Evolutionary conservation across 2,113 vertebrate species (phyloP).

Genomic region (Daubentonia madagascariensis): DNA sequence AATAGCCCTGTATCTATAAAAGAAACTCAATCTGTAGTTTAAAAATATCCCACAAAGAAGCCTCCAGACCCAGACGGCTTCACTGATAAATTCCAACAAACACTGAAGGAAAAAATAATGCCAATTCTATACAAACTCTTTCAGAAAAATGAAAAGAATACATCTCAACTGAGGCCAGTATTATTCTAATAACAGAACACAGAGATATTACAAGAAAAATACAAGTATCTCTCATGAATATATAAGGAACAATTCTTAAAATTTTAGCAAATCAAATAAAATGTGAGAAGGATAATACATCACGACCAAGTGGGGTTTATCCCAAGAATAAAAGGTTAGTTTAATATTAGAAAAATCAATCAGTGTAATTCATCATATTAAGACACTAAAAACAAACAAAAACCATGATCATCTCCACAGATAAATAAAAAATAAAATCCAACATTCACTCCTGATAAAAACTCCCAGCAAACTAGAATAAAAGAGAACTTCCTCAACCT

Average conservation of each 20-base stretch:
- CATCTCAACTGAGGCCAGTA: background rate
- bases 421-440: background rate
- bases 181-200: background rate
- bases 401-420: background rate
- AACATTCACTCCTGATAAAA: background rate
- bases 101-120: background rate
- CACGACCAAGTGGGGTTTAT: background rate
- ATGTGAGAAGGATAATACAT: background rate
- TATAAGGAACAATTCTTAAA: too few species aligned
- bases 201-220: background rate
- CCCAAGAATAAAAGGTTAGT: background rate
- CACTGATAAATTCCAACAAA: background rate
- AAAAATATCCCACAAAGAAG: background rate
- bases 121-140: background rate
- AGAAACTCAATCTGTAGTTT: background rate
- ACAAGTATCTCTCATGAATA: background rate
- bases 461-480: background rate
- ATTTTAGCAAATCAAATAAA: background rate
- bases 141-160: background rate
- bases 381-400: background rate
- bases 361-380: background rate
- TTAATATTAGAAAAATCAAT: background rate
- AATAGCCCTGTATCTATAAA: background rate
- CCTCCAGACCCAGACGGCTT: background rate
- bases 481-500: background rate